Evolutionary conservation across 2,888 invertebrate species (phyloP), one percentile per base, ranked within the genome.

Genomic region (Drosophila helvetica): DNA sequence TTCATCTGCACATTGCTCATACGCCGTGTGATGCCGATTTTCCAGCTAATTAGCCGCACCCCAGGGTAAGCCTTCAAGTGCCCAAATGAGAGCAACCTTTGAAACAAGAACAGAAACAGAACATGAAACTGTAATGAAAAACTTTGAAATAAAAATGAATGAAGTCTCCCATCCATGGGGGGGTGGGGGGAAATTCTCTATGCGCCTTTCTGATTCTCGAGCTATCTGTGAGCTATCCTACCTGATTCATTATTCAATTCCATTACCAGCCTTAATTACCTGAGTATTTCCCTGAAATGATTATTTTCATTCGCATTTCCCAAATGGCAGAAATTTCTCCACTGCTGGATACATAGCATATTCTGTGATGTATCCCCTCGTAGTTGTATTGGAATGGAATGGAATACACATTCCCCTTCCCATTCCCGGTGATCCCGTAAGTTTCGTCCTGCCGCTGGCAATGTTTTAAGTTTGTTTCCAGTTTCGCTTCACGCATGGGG

Each of bases 31-130:
- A 56, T 59, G 51, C 46, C 38, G 56, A 73, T 75, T 74, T 74
- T 74, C 60, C 70, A 63, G 67, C 74, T 80, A 74, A 83, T 83
- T 83, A 78, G 71, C 71, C 58, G 45, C 42, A 38, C 15, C 17
- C 53, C 30, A 51, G 15, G 58, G 30, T 8, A 45, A 6, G 19
- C 10, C 66, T 8, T 66, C 19, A 38, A 15, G n/a, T 38, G n/a
- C 38, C 2, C n/a, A 15, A 38, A 38, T 7, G 2, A 38, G 38
- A 38, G n/a, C 5, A 38, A n/a, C 15, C 38, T 38, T 38, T 38
- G 15, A 2, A 38, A 1, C 38, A 38, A 22, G 55, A 27, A 19
- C 4, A 30, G 45, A 27, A 19, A 8, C 33, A 53, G 19, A 22
- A 12, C n/a, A 10, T 30, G 43, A 19, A 46, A 38, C 38, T 38